Percentiles rank a stretch among this genome's conserved stretches.
These are phyloP conservation scores for Kryphioiulus occultus DNA, from an alignment of 2,888 invertebrate species.

Conservation along the genomic window DNA sequence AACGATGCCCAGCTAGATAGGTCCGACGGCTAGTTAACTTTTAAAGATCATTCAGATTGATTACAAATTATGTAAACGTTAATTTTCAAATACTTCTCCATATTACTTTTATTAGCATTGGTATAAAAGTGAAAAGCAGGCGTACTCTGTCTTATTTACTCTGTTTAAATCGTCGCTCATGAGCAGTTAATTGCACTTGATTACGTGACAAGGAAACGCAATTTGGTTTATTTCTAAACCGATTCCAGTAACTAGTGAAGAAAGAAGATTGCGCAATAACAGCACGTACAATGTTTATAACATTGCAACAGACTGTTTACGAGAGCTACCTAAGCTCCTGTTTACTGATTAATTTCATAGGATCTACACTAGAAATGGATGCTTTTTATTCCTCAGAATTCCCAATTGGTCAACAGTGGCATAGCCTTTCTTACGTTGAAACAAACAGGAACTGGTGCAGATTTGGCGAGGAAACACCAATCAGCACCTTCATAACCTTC, in stretches of 20 bases:
- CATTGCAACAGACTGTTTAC: background rate
- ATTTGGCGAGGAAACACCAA: background rate
- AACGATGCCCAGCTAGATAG: too few relatives aligned
- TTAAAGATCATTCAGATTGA: too few relatives aligned
- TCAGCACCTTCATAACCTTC: background rate
- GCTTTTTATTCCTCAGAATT: background rate
- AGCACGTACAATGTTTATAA: background rate
- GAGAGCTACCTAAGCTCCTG: background rate
- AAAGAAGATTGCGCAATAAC: background rate
- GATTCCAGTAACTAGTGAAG: background rate
- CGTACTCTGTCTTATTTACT: background rate
- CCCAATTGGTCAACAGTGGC: background rate
- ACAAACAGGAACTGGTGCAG: background rate
- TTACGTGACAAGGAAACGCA: background rate
- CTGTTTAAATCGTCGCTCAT: background rate
- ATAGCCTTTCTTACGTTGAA: background rate
- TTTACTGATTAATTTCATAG: background rate
- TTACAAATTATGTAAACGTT: too few relatives aligned
- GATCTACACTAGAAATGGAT: background rate
- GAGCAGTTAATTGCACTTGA: background rate
- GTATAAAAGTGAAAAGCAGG: background rate
- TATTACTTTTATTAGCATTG: too few relatives aligned
- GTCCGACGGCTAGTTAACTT: too few relatives aligned
- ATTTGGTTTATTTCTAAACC: background rate
- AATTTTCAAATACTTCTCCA: too few relatives aligned